Base-by-base conservation (phyloP, 2,888 invertebrate genomes). In the Capitulum mitella region DNA sequence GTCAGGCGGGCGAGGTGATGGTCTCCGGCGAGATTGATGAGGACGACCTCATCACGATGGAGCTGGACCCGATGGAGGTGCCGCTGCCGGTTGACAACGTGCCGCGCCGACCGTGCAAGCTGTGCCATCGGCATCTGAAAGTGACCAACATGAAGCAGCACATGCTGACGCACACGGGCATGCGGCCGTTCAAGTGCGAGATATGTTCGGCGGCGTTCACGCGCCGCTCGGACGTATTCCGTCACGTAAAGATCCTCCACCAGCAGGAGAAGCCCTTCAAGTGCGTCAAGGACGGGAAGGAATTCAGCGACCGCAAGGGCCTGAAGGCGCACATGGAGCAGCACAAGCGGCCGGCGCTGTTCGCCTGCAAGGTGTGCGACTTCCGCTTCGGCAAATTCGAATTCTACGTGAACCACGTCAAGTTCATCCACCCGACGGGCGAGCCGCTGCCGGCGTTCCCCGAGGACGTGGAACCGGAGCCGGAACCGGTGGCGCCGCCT, bases 321-420 rank as follows among this genome's bases (percentile, higher is more conserved):
- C 80, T 83, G 32, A 82, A 83, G 58, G 82, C 82, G 80, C 83
- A 83, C 79, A 79, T 83, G 14, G 81, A 82, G 80, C 83, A 83
- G 79, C 83, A 83, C 78, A 83, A 83, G 77, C 82, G 82, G 78
- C 82, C 82, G 40, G 80, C 83, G 14, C 83, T 82, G 77, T 82
- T 83, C 81, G 82, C 82, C 22, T 83, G 83, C 77, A 81, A 82
- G 58, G 82, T 82, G 14, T 83, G 84, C 81, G 83, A 83, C n/a
- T 84, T 83, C 78, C 83, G 83, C 75, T 84, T 84, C 81, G 84
- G 83, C 2, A 83, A 83, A 75, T 81, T 82, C 70, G 84, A 83
- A 58, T 84, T 83, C 75, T 84, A 82, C 81, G 83, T 83, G 76
- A 84, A 83, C 48, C 84, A 83, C 80, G 83, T 84, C 19, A 80